phyloP scores from a whole-genome alignment of 2,888 invertebrate species.

The Cordylochernes scorpioides region DNA sequence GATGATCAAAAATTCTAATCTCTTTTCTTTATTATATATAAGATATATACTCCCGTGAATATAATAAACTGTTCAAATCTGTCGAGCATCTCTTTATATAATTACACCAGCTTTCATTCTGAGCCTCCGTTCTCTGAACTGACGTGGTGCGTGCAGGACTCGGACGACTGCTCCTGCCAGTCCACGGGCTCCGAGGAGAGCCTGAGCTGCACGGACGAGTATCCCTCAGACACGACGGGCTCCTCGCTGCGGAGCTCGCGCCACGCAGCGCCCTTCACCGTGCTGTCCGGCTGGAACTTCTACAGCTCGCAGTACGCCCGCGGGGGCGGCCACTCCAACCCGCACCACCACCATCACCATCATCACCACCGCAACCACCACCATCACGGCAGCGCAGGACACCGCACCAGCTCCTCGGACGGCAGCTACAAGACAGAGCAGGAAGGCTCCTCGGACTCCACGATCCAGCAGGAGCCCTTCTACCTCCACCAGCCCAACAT shows the following conservation, averaged over 20 bases:
- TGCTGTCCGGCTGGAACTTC: conserved; percentile 9
- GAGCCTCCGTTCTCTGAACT: no score
- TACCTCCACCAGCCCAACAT: conserved; percentile 58
- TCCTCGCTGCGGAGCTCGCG: conserved; percentile 5
- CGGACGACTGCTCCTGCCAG: conserved; percentile 12
- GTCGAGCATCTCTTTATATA: no score
- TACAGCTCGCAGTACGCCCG: conserved; percentile 27
- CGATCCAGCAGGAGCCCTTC: conserved; percentile 28
- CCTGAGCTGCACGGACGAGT: conserved; percentile 10
- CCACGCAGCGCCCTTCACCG: conserved; percentile 8
- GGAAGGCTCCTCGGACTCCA: conserved; percentile 17
- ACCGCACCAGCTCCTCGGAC: conserved; percentile 20
- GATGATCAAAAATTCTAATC: no score
- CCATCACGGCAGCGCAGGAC: conserved; percentile 8
- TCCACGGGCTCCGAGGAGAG: conserved; percentile 12
- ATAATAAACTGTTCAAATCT: no score
- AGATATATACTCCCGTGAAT: no score
- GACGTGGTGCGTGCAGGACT: conserved; percentile 6
- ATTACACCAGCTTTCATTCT: no score
- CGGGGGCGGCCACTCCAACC: conserved; percentile 11
- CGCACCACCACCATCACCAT: conserved; percentile 10
- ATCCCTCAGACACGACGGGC: conserved; percentile 9
- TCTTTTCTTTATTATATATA: no score
- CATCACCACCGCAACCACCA: conserved; percentile 9
- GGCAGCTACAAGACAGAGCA: conserved; percentile 19